Evolutionary conservation across 2,797 vertebrate species (phyloP).

Genomic region (Sebastes hubbsi): DNA sequence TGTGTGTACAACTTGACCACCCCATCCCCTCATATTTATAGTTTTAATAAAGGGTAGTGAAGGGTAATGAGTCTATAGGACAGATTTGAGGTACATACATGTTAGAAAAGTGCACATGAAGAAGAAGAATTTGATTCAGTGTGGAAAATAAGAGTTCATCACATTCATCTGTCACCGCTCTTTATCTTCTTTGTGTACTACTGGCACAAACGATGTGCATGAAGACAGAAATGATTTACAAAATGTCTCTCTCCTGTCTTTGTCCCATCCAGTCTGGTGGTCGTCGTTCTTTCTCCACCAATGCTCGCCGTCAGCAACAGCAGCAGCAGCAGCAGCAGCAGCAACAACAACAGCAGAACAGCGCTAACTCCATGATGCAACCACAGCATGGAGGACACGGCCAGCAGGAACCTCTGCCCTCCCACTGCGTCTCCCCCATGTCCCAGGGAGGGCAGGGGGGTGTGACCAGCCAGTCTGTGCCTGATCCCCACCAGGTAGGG

Average conservation of each 20-base stretch:
- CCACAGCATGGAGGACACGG: constrained; percentile 66
- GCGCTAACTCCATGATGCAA: constrained; percentile 74
- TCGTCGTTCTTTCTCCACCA: constrained; percentile 62
- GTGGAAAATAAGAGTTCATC: constrained; percentile 30
- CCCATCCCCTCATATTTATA: constrained; percentile 53
- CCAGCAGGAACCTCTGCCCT: constrained; percentile 71
- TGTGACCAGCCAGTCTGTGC: constrained; percentile 61
- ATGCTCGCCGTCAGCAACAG: constrained; percentile 66
- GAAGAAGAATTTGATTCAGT: neutral
- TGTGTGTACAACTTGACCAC: constrained; percentile 51
- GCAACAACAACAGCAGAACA: constrained; percentile 69
- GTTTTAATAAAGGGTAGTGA: neutral
- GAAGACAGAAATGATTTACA: neutral
- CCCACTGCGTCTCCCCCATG: constrained; percentile 80
- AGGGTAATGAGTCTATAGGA: neutral
- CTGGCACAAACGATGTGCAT: neutral
- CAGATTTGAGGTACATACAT: neutral
- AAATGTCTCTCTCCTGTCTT: neutral
- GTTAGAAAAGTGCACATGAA: neutral
- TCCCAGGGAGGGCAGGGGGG: constrained; percentile 68
- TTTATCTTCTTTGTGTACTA: neutral
- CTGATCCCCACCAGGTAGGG: constrained; percentile 78
- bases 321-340: constrained; percentile 43
- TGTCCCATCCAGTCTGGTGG: constrained; percentile 54
- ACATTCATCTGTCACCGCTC: constrained; percentile 51